Evolutionary conservation across 2,113 vertebrate genomes (phyloP).

Genomic region (Dryoscopus gambensis): DNA sequence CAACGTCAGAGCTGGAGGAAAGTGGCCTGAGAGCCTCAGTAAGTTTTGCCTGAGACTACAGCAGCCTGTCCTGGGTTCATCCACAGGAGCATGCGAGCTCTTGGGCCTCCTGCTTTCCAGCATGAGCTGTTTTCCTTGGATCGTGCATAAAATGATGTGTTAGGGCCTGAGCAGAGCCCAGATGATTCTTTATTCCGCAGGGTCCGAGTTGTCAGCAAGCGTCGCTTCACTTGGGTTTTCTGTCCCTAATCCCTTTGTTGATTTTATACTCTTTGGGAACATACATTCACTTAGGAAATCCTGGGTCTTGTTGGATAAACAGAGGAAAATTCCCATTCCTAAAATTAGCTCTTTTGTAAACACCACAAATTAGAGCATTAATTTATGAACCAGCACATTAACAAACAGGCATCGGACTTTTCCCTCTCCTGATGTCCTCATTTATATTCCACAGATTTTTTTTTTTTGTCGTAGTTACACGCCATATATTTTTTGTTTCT

Average conservation of each 20-base stretch:
- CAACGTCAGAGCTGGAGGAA: background rate
- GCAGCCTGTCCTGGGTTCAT: rapidly evolving
- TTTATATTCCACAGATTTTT: background rate
- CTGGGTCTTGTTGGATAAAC: constrained; percentile 22
- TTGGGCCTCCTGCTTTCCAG: background rate
- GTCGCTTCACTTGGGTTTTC: background rate
- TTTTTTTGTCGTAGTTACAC: background rate
- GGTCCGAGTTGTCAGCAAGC: background rate
- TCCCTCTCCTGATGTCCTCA: background rate
- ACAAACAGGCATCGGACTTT: background rate
- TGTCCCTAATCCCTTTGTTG: background rate
- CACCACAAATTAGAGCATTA: background rate
- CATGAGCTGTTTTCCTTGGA: background rate
- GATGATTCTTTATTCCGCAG: background rate
- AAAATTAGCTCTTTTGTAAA: constrained; percentile 50
- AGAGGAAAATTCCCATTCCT: constrained; percentile 11
- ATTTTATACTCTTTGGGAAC: background rate
- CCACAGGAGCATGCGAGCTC: background rate
- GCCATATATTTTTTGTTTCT: rapidly evolving
- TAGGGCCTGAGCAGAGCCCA: background rate
- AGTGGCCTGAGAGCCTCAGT: background rate
- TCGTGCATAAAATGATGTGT: background rate
- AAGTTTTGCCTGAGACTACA: rapidly evolving
- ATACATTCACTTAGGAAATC: constrained; percentile 22
- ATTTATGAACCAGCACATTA: background rate